Evolutionary conservation across 2,113 vertebrate species (phyloP).

Genomic region (Gobiocypris rarus): DNA sequence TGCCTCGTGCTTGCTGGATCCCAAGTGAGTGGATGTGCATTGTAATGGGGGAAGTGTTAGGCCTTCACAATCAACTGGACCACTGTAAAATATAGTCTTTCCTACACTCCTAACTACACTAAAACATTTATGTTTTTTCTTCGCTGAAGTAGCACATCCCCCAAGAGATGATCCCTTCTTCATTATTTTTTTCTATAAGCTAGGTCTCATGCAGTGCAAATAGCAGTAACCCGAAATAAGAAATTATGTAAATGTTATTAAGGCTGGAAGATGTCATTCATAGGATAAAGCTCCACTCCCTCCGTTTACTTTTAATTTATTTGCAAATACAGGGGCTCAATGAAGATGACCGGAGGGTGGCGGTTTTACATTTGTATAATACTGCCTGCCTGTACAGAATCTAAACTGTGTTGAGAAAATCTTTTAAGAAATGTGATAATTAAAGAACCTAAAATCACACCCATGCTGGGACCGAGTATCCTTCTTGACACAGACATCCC

Average conservation of each 20-base stretch:
- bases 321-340: conserved; percentile 97
- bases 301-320: conserved; percentile 99
- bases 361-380: conserved; percentile 3
- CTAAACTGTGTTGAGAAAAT: conserved; percentile 38
- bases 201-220: conserved; percentile 95
- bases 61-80: not conserved
- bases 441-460: not conserved
- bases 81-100: not conserved
- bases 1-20: not conserved
- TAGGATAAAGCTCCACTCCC: conserved; percentile 86
- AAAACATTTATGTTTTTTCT: conserved; percentile 33
- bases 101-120: conserved; percentile 19
- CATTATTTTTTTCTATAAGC: conserved; percentile 96
- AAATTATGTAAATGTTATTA: conserved; percentile 99
- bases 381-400: conserved; percentile 28
- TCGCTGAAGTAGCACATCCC: conserved; percentile 22
- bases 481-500: conserved; percentile 1
- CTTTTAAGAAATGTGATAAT: conserved; percentile 12
- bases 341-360: conserved; percentile 83
- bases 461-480: not conserved
- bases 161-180: conserved; percentile 73
- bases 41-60: not conserved
- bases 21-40: not conserved
- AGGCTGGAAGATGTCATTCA: conserved; percentile 98
- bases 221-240: conserved; percentile 93